Evolutionary conservation across 2,888 invertebrate species (phyloP).

Genomic region (Phyto melanocephala): DNA sequence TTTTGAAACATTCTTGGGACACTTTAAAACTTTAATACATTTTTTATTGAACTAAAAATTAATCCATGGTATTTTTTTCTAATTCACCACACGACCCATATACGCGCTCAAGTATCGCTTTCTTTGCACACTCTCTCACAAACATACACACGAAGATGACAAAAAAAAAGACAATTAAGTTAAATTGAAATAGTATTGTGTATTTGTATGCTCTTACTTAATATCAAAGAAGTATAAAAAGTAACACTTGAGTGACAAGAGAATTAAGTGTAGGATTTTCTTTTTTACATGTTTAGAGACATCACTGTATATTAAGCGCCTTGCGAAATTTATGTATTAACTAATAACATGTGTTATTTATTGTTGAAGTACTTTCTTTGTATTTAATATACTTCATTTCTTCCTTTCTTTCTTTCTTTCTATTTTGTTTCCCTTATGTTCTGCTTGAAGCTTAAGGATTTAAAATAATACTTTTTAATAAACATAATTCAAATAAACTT

Average conservation of each 20-base stretch:
- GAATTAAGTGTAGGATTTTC: neutral
- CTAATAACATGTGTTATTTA: neutral
- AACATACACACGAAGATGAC: no score
- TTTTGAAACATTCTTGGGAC: no score
- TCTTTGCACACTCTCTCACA: neutral
- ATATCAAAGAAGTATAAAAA: no score
- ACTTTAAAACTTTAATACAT: no score
- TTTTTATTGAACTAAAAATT: no score
- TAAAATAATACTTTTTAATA: conserved; percentile 7
- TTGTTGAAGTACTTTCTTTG: neutral
- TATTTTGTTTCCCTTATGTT: neutral
- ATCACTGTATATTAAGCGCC: neutral
- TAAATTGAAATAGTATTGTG: conserved; percentile 30
- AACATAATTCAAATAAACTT: conserved; percentile 2
- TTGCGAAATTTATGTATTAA: neutral
- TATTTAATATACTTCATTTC: neutral
- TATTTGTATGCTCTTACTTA: conserved; percentile 7
- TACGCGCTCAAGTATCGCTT: conserved; percentile 14
- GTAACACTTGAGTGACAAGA: no score
- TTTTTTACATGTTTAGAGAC: neutral
- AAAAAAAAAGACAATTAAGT: conserved; percentile 32
- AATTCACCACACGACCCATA: neutral
- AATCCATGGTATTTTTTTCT: neutral
- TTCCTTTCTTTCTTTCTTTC: neutral
- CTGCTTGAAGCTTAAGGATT: neutral